Base-by-base conservation (phyloP, 2,113 vertebrate genomes). In the Lynx canadensis region DNA sequence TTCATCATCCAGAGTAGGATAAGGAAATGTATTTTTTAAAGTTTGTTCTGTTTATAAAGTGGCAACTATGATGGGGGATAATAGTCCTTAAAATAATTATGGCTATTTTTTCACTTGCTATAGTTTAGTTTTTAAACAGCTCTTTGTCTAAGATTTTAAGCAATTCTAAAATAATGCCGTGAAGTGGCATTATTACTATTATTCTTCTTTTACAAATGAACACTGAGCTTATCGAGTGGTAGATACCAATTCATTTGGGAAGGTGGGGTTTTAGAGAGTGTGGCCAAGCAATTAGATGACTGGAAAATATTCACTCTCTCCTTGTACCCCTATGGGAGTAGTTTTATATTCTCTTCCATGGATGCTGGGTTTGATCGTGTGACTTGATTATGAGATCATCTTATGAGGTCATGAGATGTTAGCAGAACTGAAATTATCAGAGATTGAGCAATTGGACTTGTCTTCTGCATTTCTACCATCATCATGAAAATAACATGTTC, bases 1-100 rank as follows among this genome's bases (percentile, higher is more conserved):
- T 66, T 36, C 13, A 82, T 87, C 80, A 74, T 21, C 55, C 31
- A 65, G 48, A 45, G 1, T 52, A 85, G 36, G 33, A 95, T 85
- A 52, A 86, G 95, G 29, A 81, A 78, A 69, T 23, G 55, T 27
- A 4, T 31, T 38, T 97, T 92, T 48, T 29, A 74, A 73, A 57
- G 15, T 74, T 14, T 93, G 31, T 23, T 63, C 12, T 91, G 45
- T 80, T 87, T 74, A 79, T 52, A 69, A 91, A 65, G 48, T 85
- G 38, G 15, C 86, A 33, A 94, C 16, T 60, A 10, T 33, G 19
- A 94, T 10, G 18, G 55, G 52, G 38, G 33, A 65, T 16, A 55
- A 76, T 63, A 89, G 73, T 92, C 45, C 48, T 94, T 90, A 96
- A 80, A 81, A 89, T 93, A 81, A 85, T 76, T 73, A 36, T 85